A percentile compares a stretch with the other conserved stretches of the same genome.
Conservation (phyloP, 1,140 invertebrate species). For the Camponotus vicinus region DNA sequence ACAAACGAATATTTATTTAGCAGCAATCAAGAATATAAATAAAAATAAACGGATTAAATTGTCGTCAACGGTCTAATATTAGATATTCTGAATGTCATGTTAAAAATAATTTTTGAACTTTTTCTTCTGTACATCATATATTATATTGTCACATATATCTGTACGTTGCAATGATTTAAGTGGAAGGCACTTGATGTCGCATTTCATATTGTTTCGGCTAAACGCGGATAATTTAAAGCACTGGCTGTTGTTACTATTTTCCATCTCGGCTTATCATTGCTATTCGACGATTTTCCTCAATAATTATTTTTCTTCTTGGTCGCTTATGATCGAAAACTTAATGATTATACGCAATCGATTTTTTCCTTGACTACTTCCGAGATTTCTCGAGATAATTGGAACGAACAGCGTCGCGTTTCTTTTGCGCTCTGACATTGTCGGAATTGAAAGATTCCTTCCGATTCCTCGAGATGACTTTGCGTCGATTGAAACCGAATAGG, state of each 20-base stretch:
- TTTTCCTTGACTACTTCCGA: constrained; percentile 34
- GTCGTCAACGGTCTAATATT: background rate
- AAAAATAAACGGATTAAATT: background rate
- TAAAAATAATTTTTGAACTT: background rate
- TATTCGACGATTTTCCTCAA: constrained; percentile 32
- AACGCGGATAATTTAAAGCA: constrained; percentile 55
- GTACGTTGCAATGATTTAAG: constrained; percentile 10
- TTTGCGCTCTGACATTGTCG: background rate
- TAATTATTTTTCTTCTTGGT: constrained; percentile 33
- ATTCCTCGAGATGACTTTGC: background rate
- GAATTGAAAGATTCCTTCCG: constrained; percentile 38
- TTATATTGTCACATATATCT: constrained; percentile 26
- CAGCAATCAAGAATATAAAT: background rate
- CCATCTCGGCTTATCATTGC: constrained; percentile 10
- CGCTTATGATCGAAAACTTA: constrained; percentile 33
- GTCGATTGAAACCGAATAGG: background rate
- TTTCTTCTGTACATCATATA: background rate
- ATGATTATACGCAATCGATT: constrained; percentile 51
- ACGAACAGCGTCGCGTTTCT: constrained; percentile 15
- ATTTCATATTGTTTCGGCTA: constrained; percentile 62
- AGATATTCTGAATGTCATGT: background rate
- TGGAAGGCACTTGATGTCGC: constrained; percentile 54
- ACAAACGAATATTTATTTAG: background rate
- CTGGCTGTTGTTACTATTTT: constrained; percentile 20
- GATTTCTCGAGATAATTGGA: constrained; percentile 26